phyloP scores from a whole-genome alignment of 53 echinoderm and acorn worm species.

The Arbacia lixula region DNA sequence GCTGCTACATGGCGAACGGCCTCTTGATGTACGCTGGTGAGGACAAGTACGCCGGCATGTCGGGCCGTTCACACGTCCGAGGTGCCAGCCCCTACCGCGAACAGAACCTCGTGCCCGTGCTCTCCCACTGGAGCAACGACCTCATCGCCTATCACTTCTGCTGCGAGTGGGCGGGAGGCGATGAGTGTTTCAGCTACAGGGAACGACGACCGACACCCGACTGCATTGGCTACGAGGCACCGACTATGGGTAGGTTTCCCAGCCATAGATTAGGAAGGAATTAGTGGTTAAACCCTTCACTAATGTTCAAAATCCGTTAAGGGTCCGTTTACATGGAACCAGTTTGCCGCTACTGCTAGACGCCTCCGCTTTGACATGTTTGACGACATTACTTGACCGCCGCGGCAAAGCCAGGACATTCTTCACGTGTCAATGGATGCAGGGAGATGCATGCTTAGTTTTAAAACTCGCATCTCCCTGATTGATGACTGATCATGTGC shows the following conservation, averaged over 20 bases:
- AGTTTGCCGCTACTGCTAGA: too few species aligned
- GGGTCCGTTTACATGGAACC: too few species aligned
- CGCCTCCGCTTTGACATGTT: too few species aligned
- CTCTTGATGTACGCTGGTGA: slow-evolving; percentile 76
- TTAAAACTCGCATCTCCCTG: too few species aligned
- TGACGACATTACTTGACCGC: too few species aligned
- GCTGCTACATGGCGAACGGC: slow-evolving; percentile 65
- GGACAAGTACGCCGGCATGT: slow-evolving; percentile 67
- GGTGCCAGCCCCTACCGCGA: slow-evolving; percentile 68
- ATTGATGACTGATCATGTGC: too few species aligned
- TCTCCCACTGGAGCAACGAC: slow-evolving; percentile 88
- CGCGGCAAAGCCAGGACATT: too few species aligned
- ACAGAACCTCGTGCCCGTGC: slow-evolving; percentile 63
- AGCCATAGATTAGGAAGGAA: too few species aligned
- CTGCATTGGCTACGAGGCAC: slow-evolving; percentile 69
- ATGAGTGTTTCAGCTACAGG: slow-evolving; percentile 68
- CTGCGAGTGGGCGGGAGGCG: slow-evolving; percentile 69
- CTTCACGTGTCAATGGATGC: too few species aligned
- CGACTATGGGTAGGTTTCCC: slow-evolving; percentile 67
- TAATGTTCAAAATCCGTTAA: too few species aligned
- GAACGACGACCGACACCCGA: slow-evolving; percentile 70
- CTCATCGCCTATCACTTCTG: slow-evolving; percentile 82
- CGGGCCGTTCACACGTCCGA: slow-evolving; percentile 63
- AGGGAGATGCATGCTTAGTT: too few species aligned
- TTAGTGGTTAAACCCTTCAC: too few species aligned